Evolutionary conservation across 2,888 invertebrate genomes (phyloP).

Genomic region (Spialia ferax): DNA sequence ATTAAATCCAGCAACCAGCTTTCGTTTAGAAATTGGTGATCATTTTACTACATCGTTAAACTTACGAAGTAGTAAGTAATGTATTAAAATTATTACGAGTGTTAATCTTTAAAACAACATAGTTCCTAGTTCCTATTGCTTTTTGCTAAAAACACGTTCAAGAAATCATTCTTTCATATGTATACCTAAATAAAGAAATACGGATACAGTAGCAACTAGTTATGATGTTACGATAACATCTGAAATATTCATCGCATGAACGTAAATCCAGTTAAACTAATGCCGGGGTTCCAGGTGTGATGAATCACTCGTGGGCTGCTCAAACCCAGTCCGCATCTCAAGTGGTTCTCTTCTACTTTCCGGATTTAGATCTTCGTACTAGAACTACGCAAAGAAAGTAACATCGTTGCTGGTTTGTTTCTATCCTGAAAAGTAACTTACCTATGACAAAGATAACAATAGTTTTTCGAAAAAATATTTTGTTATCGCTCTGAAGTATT

Average conservation of each 20-base stretch:
- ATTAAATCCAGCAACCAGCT: background rate
- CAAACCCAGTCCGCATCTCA: constrained; percentile 47
- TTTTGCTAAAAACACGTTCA: too few relatives aligned
- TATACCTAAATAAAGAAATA: background rate
- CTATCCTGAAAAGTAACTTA: too few relatives aligned
- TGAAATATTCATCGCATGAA: constrained; percentile 15
- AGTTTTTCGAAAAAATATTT: too few relatives aligned
- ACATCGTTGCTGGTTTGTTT: too few relatives aligned
- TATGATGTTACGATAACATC: background rate
- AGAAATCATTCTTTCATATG: too few relatives aligned
- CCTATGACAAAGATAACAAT: too few relatives aligned
- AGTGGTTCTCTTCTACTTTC: constrained; percentile 45
- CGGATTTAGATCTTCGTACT: background rate
- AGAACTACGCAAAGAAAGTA: background rate
- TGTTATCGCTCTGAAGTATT: too few relatives aligned
- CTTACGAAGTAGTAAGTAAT: too few relatives aligned
- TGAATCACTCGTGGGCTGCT: background rate
- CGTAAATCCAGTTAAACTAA: constrained; percentile 35
- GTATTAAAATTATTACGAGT: too few relatives aligned
- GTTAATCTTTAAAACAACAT: too few relatives aligned
- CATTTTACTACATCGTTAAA: background rate
- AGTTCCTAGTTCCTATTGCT: too few relatives aligned
- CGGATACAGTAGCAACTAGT: background rate
- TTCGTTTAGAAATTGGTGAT: background rate
- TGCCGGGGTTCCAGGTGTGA: constrained; percentile 50